A percentile compares a stretch with the other conserved stretches of the same genome.
Evolutionary conservation across 2,888 invertebrate species (phyloP).

Genomic region (Phasia obesa): DNA sequence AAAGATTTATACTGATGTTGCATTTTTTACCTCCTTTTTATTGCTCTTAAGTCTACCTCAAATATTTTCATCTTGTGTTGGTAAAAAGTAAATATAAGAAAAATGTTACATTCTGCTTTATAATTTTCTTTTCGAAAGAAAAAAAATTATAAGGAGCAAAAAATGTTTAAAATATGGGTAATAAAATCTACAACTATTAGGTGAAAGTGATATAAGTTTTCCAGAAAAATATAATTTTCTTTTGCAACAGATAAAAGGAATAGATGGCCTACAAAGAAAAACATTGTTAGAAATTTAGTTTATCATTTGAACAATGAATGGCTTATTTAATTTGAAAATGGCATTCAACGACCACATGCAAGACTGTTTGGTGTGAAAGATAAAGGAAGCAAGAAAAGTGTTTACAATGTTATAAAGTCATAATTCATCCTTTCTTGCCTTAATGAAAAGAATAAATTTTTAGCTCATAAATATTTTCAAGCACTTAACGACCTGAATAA

Average conservation of each 20-base stretch:
- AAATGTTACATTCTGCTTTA: constrained; percentile 3
- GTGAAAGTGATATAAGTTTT: neutral
- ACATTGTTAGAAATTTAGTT: too few relatives aligned
- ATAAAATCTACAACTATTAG: neutral
- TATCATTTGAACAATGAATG: too few relatives aligned
- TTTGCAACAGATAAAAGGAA: neutral
- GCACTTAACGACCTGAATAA: too few relatives aligned
- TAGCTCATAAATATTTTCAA: too few relatives aligned
- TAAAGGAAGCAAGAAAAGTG: too few relatives aligned
- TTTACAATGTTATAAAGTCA: too few relatives aligned
- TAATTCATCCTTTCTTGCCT: too few relatives aligned
- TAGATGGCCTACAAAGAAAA: too few relatives aligned
- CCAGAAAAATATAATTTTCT: neutral
- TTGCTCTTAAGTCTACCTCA: constrained; percentile 29
- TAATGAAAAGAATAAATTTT: too few relatives aligned
- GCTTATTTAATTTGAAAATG: too few relatives aligned
- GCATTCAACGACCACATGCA: too few relatives aligned
- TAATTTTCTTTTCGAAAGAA: neutral
- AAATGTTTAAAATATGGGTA: neutral
- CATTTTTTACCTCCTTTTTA: constrained; percentile 9
- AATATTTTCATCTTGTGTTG: constrained; percentile 23
- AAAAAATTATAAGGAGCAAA: neutral
- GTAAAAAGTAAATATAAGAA: neutral
- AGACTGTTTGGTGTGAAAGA: too few relatives aligned
- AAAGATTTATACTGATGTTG: constrained; percentile 31